phyloP scores from a whole-genome alignment of 2,113 vertebrate species.

The Platysternon megacephalum region DNA sequence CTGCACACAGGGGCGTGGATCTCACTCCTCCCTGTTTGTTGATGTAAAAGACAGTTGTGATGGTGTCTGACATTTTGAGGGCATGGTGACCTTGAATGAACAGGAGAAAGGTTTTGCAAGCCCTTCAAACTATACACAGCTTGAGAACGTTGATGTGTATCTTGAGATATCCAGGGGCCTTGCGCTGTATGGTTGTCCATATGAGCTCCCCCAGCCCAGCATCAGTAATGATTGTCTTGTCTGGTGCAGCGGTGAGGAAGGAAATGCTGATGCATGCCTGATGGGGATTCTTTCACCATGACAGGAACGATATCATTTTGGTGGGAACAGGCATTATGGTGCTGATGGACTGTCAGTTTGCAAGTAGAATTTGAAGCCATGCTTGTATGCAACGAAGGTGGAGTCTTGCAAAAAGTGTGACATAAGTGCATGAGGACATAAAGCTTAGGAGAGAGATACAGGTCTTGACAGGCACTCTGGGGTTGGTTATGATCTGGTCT shows the following conservation, averaged over 20 bases:
- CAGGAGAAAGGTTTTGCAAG: no score
- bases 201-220: not conserved
- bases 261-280: not conserved
- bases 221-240: not conserved
- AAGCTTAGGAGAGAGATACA: not conserved
- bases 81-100: no score
- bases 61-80: no score
- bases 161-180: no score
- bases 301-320: not conserved
- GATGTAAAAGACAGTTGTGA: no score
- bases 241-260: not conserved
- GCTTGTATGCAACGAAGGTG: not conserved
- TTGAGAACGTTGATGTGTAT: no score
- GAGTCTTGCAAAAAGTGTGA: not conserved
- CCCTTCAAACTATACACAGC: no score
- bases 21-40: no score
- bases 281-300: not conserved
- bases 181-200: not conserved
- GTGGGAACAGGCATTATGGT: not conserved
- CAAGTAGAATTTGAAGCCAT: not conserved
- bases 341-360: not conserved
- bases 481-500: not conserved
- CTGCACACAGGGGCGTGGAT: no score
- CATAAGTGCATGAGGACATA: not conserved
- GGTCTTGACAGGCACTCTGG: not conserved